phyloP scores from a whole-genome alignment of 2,113 vertebrate genomes.

The Macaca nemestrina region DNA sequence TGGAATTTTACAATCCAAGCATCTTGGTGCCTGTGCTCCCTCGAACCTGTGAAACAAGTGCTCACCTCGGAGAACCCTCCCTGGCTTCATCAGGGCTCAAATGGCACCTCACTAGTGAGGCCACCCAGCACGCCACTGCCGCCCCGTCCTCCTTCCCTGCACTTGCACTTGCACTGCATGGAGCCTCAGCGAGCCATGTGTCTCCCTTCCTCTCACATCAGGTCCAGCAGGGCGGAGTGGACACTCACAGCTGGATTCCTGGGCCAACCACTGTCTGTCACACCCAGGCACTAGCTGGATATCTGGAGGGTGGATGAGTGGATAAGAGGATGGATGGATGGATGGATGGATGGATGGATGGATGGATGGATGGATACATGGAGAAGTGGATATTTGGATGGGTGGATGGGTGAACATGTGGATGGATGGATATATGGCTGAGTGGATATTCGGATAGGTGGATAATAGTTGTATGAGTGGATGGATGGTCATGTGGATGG shows the following conservation, averaged over 20 bases:
- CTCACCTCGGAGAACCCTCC: rapidly evolving
- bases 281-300: not conserved
- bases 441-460: too few relatives aligned
- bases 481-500: not conserved
- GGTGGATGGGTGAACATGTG: too few relatives aligned
- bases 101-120: not conserved
- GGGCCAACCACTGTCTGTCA: not conserved
- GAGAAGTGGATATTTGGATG: not conserved
- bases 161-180: rapidly evolving
- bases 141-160: rapidly evolving
- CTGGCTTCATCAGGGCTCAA: not conserved
- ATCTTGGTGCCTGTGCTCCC: too few relatives aligned
- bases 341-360: too few relatives aligned
- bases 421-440: rapidly evolving
- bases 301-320: not conserved
- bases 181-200: rapidly evolving
- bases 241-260: not conserved
- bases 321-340: too few relatives aligned
- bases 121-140: rapidly evolving
- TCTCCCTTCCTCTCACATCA: not conserved
- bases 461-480: too few relatives aligned
- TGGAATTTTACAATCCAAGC: rapidly evolving
- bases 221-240: not conserved
- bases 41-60: rapidly evolving
- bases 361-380: too few relatives aligned